phyloP scores from a whole-genome alignment of 1,140 invertebrate species.

The Odontomachus brunneus region DNA sequence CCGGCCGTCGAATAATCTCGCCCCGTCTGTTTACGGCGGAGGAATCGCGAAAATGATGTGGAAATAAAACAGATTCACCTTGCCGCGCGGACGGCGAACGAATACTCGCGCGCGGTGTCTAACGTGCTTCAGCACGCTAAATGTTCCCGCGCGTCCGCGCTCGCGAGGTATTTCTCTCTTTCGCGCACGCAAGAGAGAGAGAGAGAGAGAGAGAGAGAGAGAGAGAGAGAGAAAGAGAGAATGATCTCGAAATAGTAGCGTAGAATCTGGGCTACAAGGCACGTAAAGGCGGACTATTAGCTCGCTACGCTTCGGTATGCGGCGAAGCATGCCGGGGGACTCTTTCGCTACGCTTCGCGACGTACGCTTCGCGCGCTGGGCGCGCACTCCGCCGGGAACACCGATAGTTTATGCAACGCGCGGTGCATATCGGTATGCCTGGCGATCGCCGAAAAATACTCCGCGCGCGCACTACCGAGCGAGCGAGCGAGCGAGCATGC shows the following conservation, averaged over 20 bases:
- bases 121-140: no score
- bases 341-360: slow-evolving; percentile 57
- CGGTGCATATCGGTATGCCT: slow-evolving; percentile 37
- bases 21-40: background rate
- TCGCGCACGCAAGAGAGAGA: background rate
- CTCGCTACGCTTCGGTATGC: slow-evolving; percentile 59
- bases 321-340: slow-evolving; percentile 48
- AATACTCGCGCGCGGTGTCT: no score
- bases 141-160: no score
- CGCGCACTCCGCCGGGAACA: background rate
- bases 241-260: slow-evolving; percentile 48
- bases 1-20: slow-evolving; percentile 30
- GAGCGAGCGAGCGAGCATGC: background rate
- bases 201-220: background rate
- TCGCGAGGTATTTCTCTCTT: no score
- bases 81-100: no score
- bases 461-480: no score
- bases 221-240: background rate
- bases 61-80: no score
- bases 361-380: background rate
- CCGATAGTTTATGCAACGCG: slow-evolving; percentile 47
- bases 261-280: slow-evolving; percentile 55
- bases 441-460: slow-evolving; percentile 47
- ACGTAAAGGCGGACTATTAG: slow-evolving; percentile 60
- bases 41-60: slow-evolving; percentile 21